Evolutionary conservation across 2,888 invertebrate genomes (phyloP).

Genomic region (Nipponacmea schrenckii): DNA sequence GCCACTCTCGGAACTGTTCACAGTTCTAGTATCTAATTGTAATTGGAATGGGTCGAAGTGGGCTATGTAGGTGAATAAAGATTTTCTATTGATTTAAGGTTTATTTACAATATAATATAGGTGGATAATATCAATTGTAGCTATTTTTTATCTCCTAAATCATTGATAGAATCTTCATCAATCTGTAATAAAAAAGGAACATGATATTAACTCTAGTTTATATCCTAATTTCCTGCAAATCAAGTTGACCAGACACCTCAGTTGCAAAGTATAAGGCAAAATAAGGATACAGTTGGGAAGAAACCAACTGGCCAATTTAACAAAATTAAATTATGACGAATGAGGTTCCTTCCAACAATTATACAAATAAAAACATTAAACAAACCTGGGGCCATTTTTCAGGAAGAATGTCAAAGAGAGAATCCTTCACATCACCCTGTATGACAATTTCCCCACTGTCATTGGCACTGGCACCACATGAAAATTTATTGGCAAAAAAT

Average conservation of each 20-base stretch:
- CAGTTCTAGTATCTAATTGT: too few relatives aligned
- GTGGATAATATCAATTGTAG: too few relatives aligned
- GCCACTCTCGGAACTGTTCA: too few relatives aligned
- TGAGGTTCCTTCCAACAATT: too few relatives aligned
- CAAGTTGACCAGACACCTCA: too few relatives aligned
- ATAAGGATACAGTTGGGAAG: constrained; percentile 1
- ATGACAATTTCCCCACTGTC: constrained; percentile 99
- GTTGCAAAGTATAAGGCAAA: too few relatives aligned
- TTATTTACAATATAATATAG: too few relatives aligned
- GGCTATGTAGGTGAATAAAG: too few relatives aligned
- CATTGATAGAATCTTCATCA: constrained; percentile 58
- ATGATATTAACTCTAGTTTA: too few relatives aligned
- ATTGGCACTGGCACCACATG: constrained; percentile 98
- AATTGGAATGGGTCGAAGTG: too few relatives aligned
- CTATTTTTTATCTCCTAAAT: constrained; percentile 56
- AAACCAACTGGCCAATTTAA: neutral
- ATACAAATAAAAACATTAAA: constrained; percentile 3
- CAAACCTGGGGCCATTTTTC: constrained; percentile 96
- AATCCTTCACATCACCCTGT: constrained; percentile 98
- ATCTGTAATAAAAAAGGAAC: constrained; percentile 43
- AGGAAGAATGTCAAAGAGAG: constrained; percentile 95
- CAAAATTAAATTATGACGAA: neutral
- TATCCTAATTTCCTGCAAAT: too few relatives aligned
- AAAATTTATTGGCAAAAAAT: constrained; percentile 96
- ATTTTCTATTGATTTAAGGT: too few relatives aligned